phyloP scores from a whole-genome alignment of 2,113 vertebrate genomes.

The Oreamnos americanus region DNA sequence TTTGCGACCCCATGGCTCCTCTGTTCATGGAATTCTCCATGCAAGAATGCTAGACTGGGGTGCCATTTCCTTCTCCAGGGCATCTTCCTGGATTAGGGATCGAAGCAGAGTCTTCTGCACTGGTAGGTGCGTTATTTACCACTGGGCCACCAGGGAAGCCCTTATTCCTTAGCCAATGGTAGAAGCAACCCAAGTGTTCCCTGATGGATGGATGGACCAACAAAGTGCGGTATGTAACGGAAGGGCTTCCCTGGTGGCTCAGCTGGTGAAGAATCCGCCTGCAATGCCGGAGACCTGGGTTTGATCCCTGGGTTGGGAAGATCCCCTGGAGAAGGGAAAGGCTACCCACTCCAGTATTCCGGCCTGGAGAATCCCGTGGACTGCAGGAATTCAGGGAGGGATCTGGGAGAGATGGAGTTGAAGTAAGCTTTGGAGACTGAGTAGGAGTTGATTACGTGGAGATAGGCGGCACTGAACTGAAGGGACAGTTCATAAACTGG shows the following conservation, averaged over 20 bases:
- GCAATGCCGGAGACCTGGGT: neutral
- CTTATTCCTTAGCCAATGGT: neutral
- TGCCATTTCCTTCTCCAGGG: neutral
- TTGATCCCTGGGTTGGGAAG: neutral
- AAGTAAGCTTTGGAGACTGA: neutral
- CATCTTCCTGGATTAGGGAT: neutral
- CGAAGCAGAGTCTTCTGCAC: neutral
- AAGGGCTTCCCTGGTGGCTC: neutral
- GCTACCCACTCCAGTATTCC: neutral
- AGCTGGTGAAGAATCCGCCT: neutral
- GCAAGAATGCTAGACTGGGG: neutral
- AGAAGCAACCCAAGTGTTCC: neutral
- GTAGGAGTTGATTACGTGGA: neutral
- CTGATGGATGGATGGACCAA: neutral
- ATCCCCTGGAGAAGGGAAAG: neutral
- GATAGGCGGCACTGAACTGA: neutral
- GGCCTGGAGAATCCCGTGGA: neutral
- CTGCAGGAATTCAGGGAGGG: neutral
- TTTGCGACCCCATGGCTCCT: neutral
- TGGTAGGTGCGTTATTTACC: neutral
- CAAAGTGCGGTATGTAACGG: neutral
- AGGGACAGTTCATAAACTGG: neutral
- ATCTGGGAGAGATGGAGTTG: neutral
- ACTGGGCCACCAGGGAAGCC: neutral
- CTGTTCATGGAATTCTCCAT: neutral